Evolutionary conservation across 1,140 invertebrate genomes (phyloP).

Genomic region (Uloborus diversus): DNA sequence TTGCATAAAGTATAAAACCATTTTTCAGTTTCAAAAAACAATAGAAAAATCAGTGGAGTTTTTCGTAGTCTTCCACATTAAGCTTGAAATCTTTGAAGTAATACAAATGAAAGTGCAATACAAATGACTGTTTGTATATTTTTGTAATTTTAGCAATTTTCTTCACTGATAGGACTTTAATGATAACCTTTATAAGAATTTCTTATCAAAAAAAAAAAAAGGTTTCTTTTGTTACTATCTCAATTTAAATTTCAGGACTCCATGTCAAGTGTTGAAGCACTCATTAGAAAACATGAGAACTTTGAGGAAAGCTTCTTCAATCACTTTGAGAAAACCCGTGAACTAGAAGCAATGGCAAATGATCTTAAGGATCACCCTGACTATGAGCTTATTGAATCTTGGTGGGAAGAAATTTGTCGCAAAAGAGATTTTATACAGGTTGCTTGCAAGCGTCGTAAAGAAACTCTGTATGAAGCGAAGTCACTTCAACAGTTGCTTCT

Average conservation of each 20-base stretch:
- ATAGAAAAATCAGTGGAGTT: too few species aligned
- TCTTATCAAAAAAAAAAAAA: too few species aligned
- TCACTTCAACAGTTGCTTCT: constrained; percentile 84
- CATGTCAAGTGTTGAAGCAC: constrained; percentile 79
- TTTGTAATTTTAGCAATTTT: too few species aligned
- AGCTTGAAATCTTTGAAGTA: too few species aligned
- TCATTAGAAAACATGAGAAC: constrained; percentile 87
- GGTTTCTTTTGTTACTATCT: too few species aligned
- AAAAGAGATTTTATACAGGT: constrained; percentile 66
- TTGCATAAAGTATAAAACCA: too few species aligned
- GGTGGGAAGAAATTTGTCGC: constrained; percentile 71
- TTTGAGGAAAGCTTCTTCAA: constrained; percentile 87
- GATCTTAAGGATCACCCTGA: constrained; percentile 75
- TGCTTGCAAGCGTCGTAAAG: constrained; percentile 71
- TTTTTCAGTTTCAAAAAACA: too few species aligned
- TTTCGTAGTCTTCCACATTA: too few species aligned
- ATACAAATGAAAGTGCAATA: too few species aligned
- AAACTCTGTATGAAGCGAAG: constrained; percentile 78
- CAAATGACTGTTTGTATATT: too few species aligned
- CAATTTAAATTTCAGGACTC: constrained; percentile 65
- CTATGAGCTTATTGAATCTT: constrained; percentile 71
- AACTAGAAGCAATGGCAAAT: constrained; percentile 77
- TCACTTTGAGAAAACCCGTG: constrained; percentile 80
- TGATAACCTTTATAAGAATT: too few species aligned
- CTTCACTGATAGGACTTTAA: too few species aligned